Conservation (phyloP, 53 echinoderm and acorn worm genomes). For the Crossaster papposus region DNA sequence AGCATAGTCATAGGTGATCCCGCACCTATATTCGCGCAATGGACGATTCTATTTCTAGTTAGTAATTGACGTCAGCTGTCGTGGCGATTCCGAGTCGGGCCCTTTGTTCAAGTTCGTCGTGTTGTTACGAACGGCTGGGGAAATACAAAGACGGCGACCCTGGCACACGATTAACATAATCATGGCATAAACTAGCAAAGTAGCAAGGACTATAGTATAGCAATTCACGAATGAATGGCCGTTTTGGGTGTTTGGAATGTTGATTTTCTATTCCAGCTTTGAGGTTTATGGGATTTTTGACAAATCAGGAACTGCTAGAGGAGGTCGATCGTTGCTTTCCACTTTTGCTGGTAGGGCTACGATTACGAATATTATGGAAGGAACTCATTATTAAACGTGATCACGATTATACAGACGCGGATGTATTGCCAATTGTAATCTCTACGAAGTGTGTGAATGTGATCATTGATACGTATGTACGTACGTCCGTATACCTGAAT, state of each 20-base stretch:
- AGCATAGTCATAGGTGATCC: neutral
- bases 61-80: slow-evolving; percentile 34
- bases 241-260: neutral
- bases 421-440: too few relatives aligned
- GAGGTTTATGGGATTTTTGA: neutral
- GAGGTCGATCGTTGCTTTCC: neutral
- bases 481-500: neutral
- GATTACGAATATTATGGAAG: too few relatives aligned
- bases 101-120: slow-evolving; percentile 9
- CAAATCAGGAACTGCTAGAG: neutral
- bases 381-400: too few relatives aligned
- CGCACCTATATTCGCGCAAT: neutral
- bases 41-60: too few relatives aligned
- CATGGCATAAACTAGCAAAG: too few relatives aligned
- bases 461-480: too few relatives aligned
- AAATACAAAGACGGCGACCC: slow-evolving; percentile 28
- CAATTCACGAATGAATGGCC: neutral
- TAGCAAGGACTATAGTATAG: too few relatives aligned
- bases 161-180: slow-evolving; percentile 15
- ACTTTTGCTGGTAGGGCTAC: neutral
- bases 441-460: too few relatives aligned
- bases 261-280: neutral
- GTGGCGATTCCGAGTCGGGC: neutral
- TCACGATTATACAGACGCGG: too few relatives aligned
- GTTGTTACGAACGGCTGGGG: neutral